Base-by-base conservation (phyloP, 2,797 vertebrate genomes). In the Microcaecilia unicolor region DNA sequence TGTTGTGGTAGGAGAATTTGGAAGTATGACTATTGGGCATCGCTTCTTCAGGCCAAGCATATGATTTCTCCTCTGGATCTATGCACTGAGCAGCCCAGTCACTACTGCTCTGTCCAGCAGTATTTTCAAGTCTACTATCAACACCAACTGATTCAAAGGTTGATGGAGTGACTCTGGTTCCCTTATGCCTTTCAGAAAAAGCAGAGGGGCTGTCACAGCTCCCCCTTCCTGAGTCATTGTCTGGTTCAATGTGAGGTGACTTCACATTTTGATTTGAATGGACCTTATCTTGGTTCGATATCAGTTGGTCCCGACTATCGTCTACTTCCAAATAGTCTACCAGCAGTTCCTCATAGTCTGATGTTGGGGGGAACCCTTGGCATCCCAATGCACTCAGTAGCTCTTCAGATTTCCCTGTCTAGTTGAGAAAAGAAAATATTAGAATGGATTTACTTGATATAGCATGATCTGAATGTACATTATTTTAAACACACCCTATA, bases 141-240 rank as follows among this genome's bases (percentile, higher is more conserved):
- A 42, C 2, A 1, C 42, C 48, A 4, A 55, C 44, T 30, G 21
- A 42, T 12, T 64, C 54, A 16, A 48, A 38, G 16, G 21, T 14
- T 14, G 53, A 46, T 4, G 41, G 62, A 21, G 40, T 42, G 11
- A 34, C 6, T 2, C 6, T 64, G 10, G 66, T 17, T 4, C 72
- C 74, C 3, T 67, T 68, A 41, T 70, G 69, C 48, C 88, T 93
- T 33, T 90, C 87, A 39, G 81, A 67, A 42, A 92, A 72, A 37
- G 92, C 71, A 6, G 86, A 92, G 55, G 77, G 89, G 48, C 93
- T 97, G 44, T 97, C 89, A 10, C 85, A 95, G 61, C 92, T 97
- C 29, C 91, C 91, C 8, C 81, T 72, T 22, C 93, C 93, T 0
- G 91, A 97, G 53, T 97, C 92, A 3, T 44, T 86, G 70, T 93